Evolutionary conservation across 2,797 vertebrate species (phyloP).

Genomic region (Helostoma temminkii): DNA sequence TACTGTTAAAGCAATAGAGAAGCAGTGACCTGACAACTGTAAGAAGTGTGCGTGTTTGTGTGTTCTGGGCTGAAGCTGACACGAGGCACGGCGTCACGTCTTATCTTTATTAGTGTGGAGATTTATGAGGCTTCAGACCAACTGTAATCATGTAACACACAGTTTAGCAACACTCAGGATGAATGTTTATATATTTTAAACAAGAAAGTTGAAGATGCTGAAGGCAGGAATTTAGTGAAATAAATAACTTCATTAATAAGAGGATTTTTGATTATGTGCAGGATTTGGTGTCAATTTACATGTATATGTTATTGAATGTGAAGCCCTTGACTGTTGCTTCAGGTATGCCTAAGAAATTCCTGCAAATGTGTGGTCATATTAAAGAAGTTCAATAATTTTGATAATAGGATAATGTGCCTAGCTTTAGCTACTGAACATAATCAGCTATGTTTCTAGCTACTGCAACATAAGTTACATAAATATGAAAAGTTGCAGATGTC

Average conservation of each 20-base stretch:
- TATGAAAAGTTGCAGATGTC: too few species aligned
- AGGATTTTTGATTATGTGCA: not conserved
- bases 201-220: not conserved
- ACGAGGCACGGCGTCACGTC: slow-evolving; percentile 22
- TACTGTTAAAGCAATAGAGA: not conserved
- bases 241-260: not conserved
- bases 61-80: slow-evolving; percentile 29
- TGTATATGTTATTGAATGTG: too few species aligned
- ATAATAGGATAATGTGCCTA: too few species aligned
- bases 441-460: too few species aligned
- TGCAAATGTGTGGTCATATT: too few species aligned
- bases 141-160: slow-evolving; percentile 38
- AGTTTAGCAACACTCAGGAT: slow-evolving; percentile 10
- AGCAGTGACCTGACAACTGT: not conserved
- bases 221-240: not conserved
- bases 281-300: not conserved
- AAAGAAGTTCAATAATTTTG: too few species aligned
- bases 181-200: slow-evolving; percentile 17
- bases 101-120: slow-evolving; percentile 53
- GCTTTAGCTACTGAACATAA: too few species aligned
- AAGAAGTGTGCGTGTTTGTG: not conserved
- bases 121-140: slow-evolving; percentile 38
- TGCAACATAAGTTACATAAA: too few species aligned
- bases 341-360: too few species aligned
- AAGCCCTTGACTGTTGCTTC: too few species aligned